Evolutionary conservation across 2,888 invertebrate genomes (phyloP).

Genomic region (Hydriomena furcata): DNA sequence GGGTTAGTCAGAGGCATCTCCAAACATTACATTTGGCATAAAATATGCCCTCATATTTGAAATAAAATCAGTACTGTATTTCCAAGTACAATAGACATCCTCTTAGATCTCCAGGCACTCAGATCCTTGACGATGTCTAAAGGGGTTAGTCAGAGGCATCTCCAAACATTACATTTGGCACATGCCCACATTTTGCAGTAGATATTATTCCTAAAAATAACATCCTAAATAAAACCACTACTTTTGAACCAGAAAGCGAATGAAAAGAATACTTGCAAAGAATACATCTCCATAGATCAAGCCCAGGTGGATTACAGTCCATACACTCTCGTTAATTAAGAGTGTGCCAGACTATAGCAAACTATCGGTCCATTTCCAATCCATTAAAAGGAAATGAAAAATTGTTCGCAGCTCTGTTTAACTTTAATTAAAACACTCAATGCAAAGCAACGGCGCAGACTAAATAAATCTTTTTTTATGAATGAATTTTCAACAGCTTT

Average conservation of each 20-base stretch:
- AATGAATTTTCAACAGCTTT: neutral
- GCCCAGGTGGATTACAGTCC: neutral
- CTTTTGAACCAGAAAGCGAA: neutral
- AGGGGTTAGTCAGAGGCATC: too few relatives aligned
- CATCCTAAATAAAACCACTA: too few relatives aligned
- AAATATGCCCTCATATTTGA: too few relatives aligned
- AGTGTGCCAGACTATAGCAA: neutral
- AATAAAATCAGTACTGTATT: too few relatives aligned
- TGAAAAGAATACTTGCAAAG: neutral
- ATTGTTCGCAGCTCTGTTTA: slow-evolving; percentile 39
- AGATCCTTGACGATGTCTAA: too few relatives aligned
- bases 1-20: too few relatives aligned
- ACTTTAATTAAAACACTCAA: slow-evolving; percentile 55
- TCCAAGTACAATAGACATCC: too few relatives aligned
- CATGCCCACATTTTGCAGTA: too few relatives aligned
- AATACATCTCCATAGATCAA: neutral
- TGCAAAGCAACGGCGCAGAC: slow-evolving; percentile 39
- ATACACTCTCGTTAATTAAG: slow-evolving; percentile 1
- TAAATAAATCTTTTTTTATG: slow-evolving; percentile 1
- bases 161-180: too few relatives aligned
- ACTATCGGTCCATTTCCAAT: slow-evolving; percentile 5
- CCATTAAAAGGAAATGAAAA: slow-evolving; percentile 6
- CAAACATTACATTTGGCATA: too few relatives aligned
- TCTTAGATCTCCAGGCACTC: too few relatives aligned
- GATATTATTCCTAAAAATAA: too few relatives aligned